These are phyloP conservation scores for Mantis religiosa DNA, from an alignment of 2,888 invertebrate species.

Conservation along the genomic window DNA sequence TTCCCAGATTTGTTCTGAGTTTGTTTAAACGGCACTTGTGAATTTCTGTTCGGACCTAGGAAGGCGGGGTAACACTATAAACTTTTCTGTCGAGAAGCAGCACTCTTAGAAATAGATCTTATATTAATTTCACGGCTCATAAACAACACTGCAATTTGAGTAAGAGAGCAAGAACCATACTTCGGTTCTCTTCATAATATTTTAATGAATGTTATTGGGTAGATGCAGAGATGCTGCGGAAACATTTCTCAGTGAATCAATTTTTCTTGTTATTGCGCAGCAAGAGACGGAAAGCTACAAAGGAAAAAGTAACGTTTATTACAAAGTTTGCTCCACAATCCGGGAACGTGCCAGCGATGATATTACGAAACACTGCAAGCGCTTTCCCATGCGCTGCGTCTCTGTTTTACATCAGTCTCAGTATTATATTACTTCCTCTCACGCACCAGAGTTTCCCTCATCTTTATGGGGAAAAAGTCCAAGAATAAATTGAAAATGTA, in stretches of 20 bases:
- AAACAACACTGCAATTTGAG: neutral
- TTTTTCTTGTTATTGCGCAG: neutral
- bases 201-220: neutral
- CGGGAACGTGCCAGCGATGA: neutral
- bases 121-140: neutral
- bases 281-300: neutral
- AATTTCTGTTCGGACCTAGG: too few relatives aligned
- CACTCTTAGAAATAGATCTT: too few relatives aligned
- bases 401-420: neutral
- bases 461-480: too few relatives aligned
- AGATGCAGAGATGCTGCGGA: neutral
- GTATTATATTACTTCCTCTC: too few relatives aligned
- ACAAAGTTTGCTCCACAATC: neutral
- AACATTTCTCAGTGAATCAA: neutral
- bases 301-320: neutral
- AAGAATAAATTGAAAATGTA: too few relatives aligned
- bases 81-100: too few relatives aligned
- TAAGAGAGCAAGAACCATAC: neutral
- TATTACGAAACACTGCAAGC: neutral
- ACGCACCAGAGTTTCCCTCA: too few relatives aligned
- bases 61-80: too few relatives aligned
- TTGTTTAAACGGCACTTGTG: too few relatives aligned
- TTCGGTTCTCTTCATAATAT: neutral
- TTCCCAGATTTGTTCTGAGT: too few relatives aligned
- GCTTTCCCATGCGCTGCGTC: neutral